Conservation (phyloP, 2,888 invertebrate species). For the Anarsia innoxiella region DNA sequence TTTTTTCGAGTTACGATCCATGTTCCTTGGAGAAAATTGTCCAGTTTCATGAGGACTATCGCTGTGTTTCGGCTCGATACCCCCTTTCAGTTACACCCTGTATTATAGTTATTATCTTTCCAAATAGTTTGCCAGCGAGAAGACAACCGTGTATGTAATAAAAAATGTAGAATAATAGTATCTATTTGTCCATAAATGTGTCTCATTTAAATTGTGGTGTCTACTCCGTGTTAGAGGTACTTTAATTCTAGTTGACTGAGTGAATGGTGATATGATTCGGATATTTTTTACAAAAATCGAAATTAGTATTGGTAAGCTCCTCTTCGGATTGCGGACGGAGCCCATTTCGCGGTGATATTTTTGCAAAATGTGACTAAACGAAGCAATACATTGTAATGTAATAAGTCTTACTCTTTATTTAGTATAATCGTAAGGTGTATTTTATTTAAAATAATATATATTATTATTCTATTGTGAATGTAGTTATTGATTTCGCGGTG, state of each 20-base stretch:
- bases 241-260: constrained; percentile 68
- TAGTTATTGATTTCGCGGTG: constrained; percentile 74
- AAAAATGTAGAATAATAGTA: constrained; percentile 57
- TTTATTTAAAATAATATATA: constrained; percentile 61
- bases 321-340: constrained; percentile 26
- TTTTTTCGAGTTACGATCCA: too few species aligned
- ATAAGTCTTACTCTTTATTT: constrained; percentile 76
- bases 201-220: constrained; percentile 74
- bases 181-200: constrained; percentile 73
- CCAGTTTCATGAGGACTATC: too few species aligned
- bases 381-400: constrained; percentile 86
- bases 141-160: constrained; percentile 46
- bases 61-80: too few species aligned
- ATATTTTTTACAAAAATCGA: constrained; percentile 67
- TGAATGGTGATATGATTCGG: constrained; percentile 55
- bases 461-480: constrained; percentile 70
- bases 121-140: constrained; percentile 54
- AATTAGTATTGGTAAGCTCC: constrained; percentile 29
- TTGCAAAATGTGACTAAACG: constrained; percentile 81
- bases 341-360: constrained; percentile 76
- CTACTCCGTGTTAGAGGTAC: constrained; percentile 69
- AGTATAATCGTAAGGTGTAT: constrained; percentile 62
- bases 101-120: too few species aligned
- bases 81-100: too few species aligned
- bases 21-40: too few species aligned